phyloP scores from a whole-genome alignment of 2,888 invertebrate species.

The Chrysolina haemoptera region DNA sequence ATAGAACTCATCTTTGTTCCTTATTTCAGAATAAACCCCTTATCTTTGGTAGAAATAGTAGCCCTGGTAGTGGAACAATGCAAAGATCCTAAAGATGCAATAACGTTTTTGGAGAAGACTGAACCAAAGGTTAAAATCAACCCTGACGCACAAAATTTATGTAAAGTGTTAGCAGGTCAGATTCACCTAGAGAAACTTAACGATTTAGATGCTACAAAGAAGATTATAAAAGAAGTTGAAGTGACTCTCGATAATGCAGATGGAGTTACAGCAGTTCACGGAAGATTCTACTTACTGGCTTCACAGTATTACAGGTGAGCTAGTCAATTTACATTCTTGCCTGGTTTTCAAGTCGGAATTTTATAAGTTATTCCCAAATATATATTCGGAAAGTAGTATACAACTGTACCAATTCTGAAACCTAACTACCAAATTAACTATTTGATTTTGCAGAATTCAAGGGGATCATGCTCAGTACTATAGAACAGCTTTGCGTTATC shows the following conservation, averaged over 20 bases:
- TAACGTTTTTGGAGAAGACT: slow-evolving; percentile 90
- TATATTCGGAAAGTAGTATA: no score
- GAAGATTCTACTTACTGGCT: slow-evolving; percentile 93
- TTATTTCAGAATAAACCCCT: slow-evolving; percentile 87
- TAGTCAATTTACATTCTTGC: not conserved
- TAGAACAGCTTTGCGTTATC: slow-evolving; percentile 89
- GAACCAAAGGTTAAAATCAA: slow-evolving; percentile 89
- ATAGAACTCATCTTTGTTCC: not conserved
- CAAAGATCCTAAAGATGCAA: slow-evolving; percentile 85
- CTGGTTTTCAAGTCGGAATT: not conserved
- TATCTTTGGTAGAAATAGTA: slow-evolving; percentile 92
- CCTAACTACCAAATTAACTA: not conserved
- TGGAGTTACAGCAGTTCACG: slow-evolving; percentile 94
- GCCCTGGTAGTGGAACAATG: slow-evolving; percentile 84
- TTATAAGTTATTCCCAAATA: not conserved
- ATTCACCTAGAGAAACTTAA: slow-evolving; percentile 84
- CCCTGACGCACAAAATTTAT: slow-evolving; percentile 90
- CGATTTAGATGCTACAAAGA: slow-evolving; percentile 84
- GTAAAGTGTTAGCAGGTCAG: slow-evolving; percentile 88
- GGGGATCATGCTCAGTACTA: slow-evolving; percentile 97
- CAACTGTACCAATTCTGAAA: no score
- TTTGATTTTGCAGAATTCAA: slow-evolving; percentile 72
- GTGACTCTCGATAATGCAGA: slow-evolving; percentile 89
- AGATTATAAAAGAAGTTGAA: slow-evolving; percentile 90
- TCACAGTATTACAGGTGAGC: slow-evolving; percentile 88